A percentile compares a stretch with the other conserved stretches of the same genome.
phyloP scores from a whole-genome alignment of 2,797 vertebrate genomes.

The Lepus oiostolus region DNA sequence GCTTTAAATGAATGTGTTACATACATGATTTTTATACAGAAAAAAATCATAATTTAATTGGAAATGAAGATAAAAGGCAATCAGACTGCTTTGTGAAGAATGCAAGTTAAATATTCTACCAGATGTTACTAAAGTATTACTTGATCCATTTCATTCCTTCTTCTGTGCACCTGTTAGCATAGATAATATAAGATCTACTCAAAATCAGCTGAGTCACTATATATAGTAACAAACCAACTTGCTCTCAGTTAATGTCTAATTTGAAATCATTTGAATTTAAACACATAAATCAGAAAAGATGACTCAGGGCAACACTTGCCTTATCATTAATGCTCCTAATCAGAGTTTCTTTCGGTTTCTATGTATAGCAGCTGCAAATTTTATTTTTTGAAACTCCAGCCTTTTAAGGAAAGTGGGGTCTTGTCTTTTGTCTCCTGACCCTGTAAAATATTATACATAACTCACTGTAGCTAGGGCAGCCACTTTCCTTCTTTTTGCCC shows the following conservation, averaged over 20 bases:
- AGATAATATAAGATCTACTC: slow-evolving; percentile 59
- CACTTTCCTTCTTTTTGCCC: slow-evolving; percentile 42
- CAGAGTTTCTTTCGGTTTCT: slow-evolving; percentile 76
- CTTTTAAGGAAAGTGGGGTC: slow-evolving; percentile 71
- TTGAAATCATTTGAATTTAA: slow-evolving; percentile 83
- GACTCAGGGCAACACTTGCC: slow-evolving; percentile 53
- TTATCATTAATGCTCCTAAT: slow-evolving; percentile 67
- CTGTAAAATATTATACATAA: slow-evolving; percentile 66
- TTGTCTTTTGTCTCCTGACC: background rate
- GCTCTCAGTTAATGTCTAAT: slow-evolving; percentile 75
- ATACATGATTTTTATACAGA: slow-evolving; percentile 40
- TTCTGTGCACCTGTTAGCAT: slow-evolving; percentile 73
- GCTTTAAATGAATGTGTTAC: slow-evolving; percentile 33
- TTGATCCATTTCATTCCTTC: slow-evolving; percentile 29
- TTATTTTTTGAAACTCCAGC: slow-evolving; percentile 63
- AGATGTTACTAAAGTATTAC: slow-evolving; percentile 69
- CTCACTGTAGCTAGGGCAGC: background rate
- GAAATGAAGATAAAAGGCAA: slow-evolving; percentile 41
- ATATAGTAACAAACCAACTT: slow-evolving; percentile 76
- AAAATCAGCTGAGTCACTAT: slow-evolving; percentile 66
- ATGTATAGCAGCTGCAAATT: slow-evolving; percentile 72
- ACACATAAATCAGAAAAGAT: slow-evolving; percentile 77
- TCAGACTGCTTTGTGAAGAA: slow-evolving; percentile 76
- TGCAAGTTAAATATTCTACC: slow-evolving; percentile 50
- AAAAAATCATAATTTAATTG: slow-evolving; percentile 68